Conservation (phyloP, 2,797 vertebrate species). For the Sebastes wilsoni region DNA sequence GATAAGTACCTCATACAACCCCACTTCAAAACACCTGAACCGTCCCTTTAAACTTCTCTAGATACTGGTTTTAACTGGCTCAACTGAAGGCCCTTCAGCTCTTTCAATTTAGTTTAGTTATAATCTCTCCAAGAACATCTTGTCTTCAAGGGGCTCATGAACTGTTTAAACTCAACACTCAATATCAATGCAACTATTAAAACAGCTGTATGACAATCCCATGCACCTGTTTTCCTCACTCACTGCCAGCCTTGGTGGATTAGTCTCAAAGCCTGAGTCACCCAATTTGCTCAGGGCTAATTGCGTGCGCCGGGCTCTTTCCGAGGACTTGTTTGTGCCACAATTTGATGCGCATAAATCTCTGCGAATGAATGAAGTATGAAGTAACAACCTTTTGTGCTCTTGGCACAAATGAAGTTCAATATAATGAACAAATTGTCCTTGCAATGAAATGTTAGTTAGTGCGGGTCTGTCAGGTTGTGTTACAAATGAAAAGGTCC, state of each 20-base stretch:
- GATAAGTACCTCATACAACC: too few species aligned
- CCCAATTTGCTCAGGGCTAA: slow-evolving; percentile 6
- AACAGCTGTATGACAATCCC: not conserved
- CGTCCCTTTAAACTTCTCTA: not conserved
- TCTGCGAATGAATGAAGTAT: not conserved
- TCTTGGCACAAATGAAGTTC: not conserved
- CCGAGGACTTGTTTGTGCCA: slow-evolving; percentile 7
- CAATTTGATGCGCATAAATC: not conserved
- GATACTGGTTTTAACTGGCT: not conserved
- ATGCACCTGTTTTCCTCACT: slow-evolving; percentile 11
- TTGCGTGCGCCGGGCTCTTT: not conserved
- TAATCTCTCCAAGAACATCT: not conserved
- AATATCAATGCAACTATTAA: not conserved
- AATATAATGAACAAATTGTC: slow-evolving; percentile 2
- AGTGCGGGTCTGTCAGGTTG: not conserved
- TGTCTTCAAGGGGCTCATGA: not conserved
- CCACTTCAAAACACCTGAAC: too few species aligned
- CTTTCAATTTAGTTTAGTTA: not conserved
- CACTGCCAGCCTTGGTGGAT: slow-evolving; percentile 16
- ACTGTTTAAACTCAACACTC: not conserved
- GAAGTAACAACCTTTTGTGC: not conserved
- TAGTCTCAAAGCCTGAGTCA: slow-evolving; percentile 20
- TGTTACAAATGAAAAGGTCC: not conserved
- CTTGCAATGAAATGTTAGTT: not conserved
- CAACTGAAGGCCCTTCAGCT: not conserved